Evolutionary conservation across 2,797 vertebrate species (phyloP).

Genomic region (Sciaenops ocellatus): DNA sequence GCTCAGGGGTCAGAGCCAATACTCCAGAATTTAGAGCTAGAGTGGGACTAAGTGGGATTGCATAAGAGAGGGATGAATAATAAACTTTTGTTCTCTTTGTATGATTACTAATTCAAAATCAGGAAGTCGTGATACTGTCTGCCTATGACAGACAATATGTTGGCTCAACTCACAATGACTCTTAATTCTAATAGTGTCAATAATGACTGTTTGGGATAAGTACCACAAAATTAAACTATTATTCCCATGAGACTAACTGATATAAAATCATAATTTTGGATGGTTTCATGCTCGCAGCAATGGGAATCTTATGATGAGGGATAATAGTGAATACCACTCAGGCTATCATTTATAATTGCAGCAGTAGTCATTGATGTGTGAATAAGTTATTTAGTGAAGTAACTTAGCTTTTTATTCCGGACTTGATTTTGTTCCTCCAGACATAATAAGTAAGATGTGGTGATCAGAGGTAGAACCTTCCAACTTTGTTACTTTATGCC

Average conservation of each 20-base stretch:
- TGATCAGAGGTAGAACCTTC: slow-evolving; percentile 3
- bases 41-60: slow-evolving; percentile 61
- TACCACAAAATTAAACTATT: slow-evolving; percentile 40
- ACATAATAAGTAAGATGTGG: slow-evolving; percentile 29
- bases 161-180: slow-evolving; percentile 1
- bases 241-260: slow-evolving; percentile 18
- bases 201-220: slow-evolving; percentile 42
- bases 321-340: slow-evolving; percentile 24
- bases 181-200: slow-evolving; percentile 19
- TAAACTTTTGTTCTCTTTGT: slow-evolving; percentile 67
- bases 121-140: slow-evolving; percentile 55
- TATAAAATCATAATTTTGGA: slow-evolving; percentile 33
- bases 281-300: slow-evolving; percentile 28
- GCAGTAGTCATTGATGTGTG: slow-evolving; percentile 21
- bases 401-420: slow-evolving; percentile 31
- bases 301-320: slow-evolving; percentile 22
- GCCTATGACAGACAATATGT: slow-evolving; percentile 37
- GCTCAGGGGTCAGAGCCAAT: slow-evolving; percentile 43
- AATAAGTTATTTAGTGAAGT: slow-evolving; percentile 33
- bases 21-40: slow-evolving; percentile 36
- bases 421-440: neutral
- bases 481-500: slow-evolving; percentile 6
- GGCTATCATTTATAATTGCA: slow-evolving; percentile 66
- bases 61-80: slow-evolving; percentile 70
- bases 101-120: slow-evolving; percentile 66